Percentiles rank a stretch among this genome's conserved stretches.
Conservation (phyloP, 2,888 invertebrate species). For the Eumacrocentrus americanus region DNA sequence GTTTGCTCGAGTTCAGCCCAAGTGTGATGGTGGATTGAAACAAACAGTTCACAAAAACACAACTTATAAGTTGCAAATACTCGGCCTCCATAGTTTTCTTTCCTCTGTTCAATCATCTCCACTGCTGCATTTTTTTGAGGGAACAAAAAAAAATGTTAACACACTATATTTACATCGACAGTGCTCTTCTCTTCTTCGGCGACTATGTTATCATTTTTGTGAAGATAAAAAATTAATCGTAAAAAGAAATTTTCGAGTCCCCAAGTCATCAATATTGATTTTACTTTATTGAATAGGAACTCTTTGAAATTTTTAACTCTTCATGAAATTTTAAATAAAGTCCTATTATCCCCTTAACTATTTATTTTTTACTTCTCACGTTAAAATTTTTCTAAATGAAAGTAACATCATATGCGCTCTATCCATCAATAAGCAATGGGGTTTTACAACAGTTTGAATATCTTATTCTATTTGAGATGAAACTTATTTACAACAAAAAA, state of each 20-base stretch:
- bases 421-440: conserved; percentile 52
- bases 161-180: conserved; percentile 14
- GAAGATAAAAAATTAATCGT: neutral
- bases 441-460: conserved; percentile 48
- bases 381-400: conserved; percentile 38
- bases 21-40: too few relatives aligned
- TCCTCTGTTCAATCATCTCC: neutral
- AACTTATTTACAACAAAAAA: conserved; percentile 50
- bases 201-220: neutral
- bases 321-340: neutral
- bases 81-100: neutral
- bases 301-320: conserved; percentile 1
- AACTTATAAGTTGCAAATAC: neutral
- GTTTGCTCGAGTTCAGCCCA: too few relatives aligned
- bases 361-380: conserved; percentile 33
- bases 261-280: too few relatives aligned
- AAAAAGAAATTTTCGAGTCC: neutral
- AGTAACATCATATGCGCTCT: conserved; percentile 39
- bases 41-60: neutral
- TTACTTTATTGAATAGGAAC: conserved; percentile 4
- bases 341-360: conserved; percentile 3
- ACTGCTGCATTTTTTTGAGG: neutral
- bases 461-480: conserved; percentile 45
- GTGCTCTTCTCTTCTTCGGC: conserved; percentile 1
- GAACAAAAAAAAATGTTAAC: neutral